Base-by-base conservation (phyloP, 1,140 invertebrate species). In the Apocrypta bakeri region DNA sequence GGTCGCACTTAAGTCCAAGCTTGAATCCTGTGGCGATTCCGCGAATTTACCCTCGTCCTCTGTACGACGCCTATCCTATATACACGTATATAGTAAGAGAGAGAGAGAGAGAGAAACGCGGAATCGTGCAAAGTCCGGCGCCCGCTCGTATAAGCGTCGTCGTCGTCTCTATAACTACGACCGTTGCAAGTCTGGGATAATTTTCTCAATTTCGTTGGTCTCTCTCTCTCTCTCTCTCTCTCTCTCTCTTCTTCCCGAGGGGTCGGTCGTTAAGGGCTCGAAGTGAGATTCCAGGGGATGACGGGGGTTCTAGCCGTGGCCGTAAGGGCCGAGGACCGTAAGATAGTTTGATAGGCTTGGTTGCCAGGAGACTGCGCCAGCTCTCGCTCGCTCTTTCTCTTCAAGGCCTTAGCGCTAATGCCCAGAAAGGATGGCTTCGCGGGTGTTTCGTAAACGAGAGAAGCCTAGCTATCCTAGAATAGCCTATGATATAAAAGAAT, bases 281-380 rank as follows among this genome's bases (percentile, higher is more conserved):
- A 87, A 89, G 87, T 89, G 90, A 92, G 90, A 91, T 91, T 91
- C 90, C 90, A 86, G 78, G 87, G 89, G 87, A 88, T 87, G 86
- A 88, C 84, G 86, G 83, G 84, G 79, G 69, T 84, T 76, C 80
- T 37, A 48, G 37, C 42, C 63, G 29, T 29, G 24, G 69, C 48
- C 79, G n/a, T 48, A 69, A 76, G 76, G 63, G 33, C 64, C 37
- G 27, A 31, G 61, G 37, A 72, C 86, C 87, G 87, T 90, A 92
- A 91, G 90, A 91, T 91, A 91, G 90, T 91, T 91, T 91, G 91
- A 92, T 91, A 91, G 90, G 90, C 90, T 91, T 91, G 88, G 90
- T 91, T 92, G 90, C 90, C 90, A 89, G 88, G 90, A 89, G 87
- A 91, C 89, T 88, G n/a, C 2, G 21, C 48, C 6, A 17, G 3